phyloP scores from a whole-genome alignment of 2,888 invertebrate species.

The Athalia circularis region DNA sequence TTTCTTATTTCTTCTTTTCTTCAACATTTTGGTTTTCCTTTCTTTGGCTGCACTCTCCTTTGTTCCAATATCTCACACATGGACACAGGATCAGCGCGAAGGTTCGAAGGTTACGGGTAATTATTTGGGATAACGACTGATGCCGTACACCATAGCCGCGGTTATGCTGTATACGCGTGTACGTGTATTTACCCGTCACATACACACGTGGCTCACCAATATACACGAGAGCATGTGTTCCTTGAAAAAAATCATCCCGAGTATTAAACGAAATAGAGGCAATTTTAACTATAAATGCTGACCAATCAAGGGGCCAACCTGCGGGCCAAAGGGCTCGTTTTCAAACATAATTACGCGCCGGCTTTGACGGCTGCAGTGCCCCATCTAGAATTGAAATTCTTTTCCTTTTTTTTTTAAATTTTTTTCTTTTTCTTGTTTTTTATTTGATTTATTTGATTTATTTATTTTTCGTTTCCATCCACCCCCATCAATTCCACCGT shows the following conservation, averaged over 20 bases:
- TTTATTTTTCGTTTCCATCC: background rate
- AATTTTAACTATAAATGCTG: constrained; percentile 45
- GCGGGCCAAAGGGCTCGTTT: constrained; percentile 35
- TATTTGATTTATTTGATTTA: background rate
- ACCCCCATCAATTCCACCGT: no score
- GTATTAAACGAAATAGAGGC: constrained; percentile 44
- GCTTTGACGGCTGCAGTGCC: constrained; percentile 4
- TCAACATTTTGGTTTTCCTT: constrained; percentile 37
- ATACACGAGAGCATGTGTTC: constrained; percentile 18
- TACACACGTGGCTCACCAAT: no score
- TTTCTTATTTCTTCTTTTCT: no score
- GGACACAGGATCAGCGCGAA: constrained; percentile 51
- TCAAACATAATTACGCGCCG: background rate
- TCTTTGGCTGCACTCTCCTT: constrained; percentile 47
- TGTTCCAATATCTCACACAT: constrained; percentile 53
- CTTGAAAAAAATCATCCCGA: constrained; percentile 41
- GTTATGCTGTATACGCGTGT: no score
- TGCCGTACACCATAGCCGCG: constrained; percentile 5
- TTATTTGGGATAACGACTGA: constrained; percentile 62
- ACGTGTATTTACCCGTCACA: no score
- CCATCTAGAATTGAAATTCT: background rate
- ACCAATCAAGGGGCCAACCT: constrained; percentile 28
- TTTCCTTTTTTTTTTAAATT: no score
- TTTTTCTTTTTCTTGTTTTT: no score
- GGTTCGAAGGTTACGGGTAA: constrained; percentile 63